Conservation (phyloP, 2,113 vertebrate genomes). For the Semnornis frantzii region DNA sequence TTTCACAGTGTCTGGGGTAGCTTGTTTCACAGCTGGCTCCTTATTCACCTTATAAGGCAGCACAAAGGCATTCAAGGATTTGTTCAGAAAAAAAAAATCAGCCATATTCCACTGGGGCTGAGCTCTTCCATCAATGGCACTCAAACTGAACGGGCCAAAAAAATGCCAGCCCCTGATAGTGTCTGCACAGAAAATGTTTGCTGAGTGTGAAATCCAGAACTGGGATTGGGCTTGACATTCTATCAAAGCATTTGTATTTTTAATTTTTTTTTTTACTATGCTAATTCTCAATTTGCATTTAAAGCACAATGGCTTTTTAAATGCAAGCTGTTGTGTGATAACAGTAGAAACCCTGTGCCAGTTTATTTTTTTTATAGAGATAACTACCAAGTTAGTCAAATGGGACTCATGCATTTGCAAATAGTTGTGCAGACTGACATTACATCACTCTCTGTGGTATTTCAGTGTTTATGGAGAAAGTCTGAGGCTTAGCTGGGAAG, state of each 20-base stretch:
- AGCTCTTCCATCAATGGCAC: not conserved
- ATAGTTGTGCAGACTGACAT: not conserved
- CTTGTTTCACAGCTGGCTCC: not conserved
- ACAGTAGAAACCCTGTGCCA: not conserved
- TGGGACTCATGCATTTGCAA: not conserved
- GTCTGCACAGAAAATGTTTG: not conserved
- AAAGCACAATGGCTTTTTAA: constrained; percentile 1
- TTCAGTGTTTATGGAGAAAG: not conserved
- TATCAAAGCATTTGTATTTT: not conserved
- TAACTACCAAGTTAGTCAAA: not conserved
- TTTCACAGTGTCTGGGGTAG: not conserved
- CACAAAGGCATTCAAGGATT: not conserved
- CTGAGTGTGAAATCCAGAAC: not conserved
- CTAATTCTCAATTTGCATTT: constrained; percentile 3
- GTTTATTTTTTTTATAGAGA: not conserved
- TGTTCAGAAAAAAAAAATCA: not conserved
- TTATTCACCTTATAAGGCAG: not conserved
- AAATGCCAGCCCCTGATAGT: not conserved
- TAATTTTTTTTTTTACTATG: not conserved
- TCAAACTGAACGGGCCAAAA: not conserved
- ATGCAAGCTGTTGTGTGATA: not conserved
- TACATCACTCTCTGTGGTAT: not conserved
- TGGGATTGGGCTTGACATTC: not conserved
- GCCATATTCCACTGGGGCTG: not conserved
- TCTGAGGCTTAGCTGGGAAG: not conserved